A percentile compares a stretch with the other conserved stretches of the same genome.
Evolutionary conservation across 2,888 invertebrate species (phyloP).

Genomic region (Tetragnatha montana): DNA sequence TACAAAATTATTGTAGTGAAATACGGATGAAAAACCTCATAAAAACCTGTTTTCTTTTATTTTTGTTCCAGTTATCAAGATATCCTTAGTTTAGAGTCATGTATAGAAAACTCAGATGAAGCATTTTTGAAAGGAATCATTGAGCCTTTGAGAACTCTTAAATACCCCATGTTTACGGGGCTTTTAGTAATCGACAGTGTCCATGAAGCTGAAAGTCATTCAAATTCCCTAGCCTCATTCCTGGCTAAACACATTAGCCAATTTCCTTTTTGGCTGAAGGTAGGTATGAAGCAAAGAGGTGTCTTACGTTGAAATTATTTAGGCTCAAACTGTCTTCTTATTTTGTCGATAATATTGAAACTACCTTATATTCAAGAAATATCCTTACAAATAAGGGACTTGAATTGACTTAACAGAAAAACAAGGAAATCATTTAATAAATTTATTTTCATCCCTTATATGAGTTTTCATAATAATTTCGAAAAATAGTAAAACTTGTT

Average conservation of each 20-base stretch:
- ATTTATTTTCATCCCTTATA: too few species aligned
- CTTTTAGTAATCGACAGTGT: constrained; percentile 92
- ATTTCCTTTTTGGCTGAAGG: constrained; percentile 92
- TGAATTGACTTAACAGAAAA: too few species aligned
- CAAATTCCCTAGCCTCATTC: constrained; percentile 94
- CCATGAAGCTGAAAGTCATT: constrained; percentile 96
- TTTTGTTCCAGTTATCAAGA: constrained; percentile 42
- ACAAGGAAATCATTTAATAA: too few species aligned
- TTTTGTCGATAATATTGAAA: not conserved
- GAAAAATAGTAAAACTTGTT: too few species aligned
- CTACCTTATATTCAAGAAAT: too few species aligned
- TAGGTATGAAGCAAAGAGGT: constrained; percentile 1
- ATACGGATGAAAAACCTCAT: too few species aligned
- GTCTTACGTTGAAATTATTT: not conserved
- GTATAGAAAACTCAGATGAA: constrained; percentile 91
- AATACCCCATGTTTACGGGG: constrained; percentile 80
- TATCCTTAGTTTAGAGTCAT: constrained; percentile 75
- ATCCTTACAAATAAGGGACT: too few species aligned
- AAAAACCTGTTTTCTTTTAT: not conserved
- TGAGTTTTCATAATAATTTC: too few species aligned
- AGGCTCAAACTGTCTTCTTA: too few species aligned
- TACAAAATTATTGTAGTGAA: too few species aligned
- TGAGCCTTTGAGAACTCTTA: constrained; percentile 82
- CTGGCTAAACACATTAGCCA: constrained; percentile 85
- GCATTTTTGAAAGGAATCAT: constrained; percentile 90